phyloP scores from a whole-genome alignment of 1,140 invertebrate genomes.

The Drosophila lini region DNA sequence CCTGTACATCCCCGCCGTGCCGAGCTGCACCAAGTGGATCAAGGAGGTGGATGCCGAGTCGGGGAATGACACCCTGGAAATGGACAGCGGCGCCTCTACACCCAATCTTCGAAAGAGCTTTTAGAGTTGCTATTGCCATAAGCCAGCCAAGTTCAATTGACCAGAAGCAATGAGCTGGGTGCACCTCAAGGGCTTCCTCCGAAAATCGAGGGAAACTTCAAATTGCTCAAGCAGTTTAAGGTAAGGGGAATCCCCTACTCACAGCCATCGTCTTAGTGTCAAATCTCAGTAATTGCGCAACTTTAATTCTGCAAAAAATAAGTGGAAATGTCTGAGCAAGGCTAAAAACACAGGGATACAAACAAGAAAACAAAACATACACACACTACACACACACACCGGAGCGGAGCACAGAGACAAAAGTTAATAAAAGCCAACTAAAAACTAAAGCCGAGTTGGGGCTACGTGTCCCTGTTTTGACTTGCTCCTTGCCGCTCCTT shows the following conservation, averaged over 20 bases:
- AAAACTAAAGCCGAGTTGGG: slow-evolving; percentile 73
- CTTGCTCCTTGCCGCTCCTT: slow-evolving; percentile 20
- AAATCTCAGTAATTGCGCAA: slow-evolving; percentile 79
- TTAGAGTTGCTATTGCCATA: background rate
- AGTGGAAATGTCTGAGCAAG: slow-evolving; percentile 58
- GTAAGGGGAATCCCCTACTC: slow-evolving; percentile 18
- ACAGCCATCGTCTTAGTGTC: slow-evolving; percentile 56
- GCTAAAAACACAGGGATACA: slow-evolving; percentile 19
- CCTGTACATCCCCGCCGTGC: background rate
- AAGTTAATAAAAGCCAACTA: slow-evolving; percentile 82
- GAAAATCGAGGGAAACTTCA: slow-evolving; percentile 65
- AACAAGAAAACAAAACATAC: slow-evolving; percentile 15
- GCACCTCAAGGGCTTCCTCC: slow-evolving; percentile 13
- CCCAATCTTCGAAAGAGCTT: slow-evolving; percentile 1
- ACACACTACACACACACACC: background rate
- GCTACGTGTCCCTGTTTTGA: slow-evolving; percentile 70
- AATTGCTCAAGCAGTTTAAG: slow-evolving; percentile 55
- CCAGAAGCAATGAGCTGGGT: slow-evolving; percentile 33
- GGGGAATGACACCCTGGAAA: background rate
- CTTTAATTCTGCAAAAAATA: slow-evolving; percentile 68
- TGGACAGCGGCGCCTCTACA: too few relatives aligned
- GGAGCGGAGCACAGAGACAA: slow-evolving; percentile 44
- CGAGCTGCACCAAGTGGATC: background rate
- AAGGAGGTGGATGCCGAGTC: background rate
- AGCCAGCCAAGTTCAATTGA: slow-evolving; percentile 60